Conservation (phyloP, 2,113 vertebrate species). For the Hippoglossus stenolepis region DNA sequence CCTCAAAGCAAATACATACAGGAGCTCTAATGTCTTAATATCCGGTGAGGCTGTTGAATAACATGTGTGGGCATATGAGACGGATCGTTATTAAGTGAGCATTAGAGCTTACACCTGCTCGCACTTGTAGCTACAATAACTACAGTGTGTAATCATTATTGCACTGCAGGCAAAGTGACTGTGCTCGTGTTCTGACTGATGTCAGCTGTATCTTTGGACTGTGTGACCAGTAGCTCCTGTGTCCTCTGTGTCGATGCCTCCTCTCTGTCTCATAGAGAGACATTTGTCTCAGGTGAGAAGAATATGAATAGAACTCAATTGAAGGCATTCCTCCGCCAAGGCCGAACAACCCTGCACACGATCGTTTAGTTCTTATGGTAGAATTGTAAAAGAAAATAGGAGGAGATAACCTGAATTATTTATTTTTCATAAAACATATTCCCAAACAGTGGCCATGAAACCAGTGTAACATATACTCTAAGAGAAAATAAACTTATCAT, state of each 20-base stretch:
- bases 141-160: constrained; percentile 40
- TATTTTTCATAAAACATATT: too few relatives aligned
- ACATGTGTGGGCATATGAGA: constrained; percentile 46
- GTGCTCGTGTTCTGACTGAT: constrained; percentile 58
- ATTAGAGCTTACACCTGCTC: constrained; percentile 57
- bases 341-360: neutral
- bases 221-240: constrained; percentile 15
- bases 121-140: constrained; percentile 56
- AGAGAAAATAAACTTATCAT: too few relatives aligned
- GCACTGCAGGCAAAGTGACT: constrained; percentile 47
- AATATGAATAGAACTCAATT: neutral
- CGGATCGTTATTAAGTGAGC: constrained; percentile 43
- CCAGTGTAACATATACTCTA: too few relatives aligned
- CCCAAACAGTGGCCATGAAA: too few relatives aligned
- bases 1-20: constrained; percentile 34
- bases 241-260: constrained; percentile 11
- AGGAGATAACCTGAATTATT: too few relatives aligned
- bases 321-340: neutral
- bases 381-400: too few relatives aligned
- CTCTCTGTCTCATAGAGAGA: constrained; percentile 10
- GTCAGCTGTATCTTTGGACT: constrained; percentile 58
- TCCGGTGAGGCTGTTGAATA: constrained; percentile 35
- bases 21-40: constrained; percentile 34
- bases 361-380: too few relatives aligned
- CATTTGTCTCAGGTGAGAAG: neutral